Evolutionary conservation across 2,888 invertebrate species (phyloP), one percentile per base, ranked within the genome.

Genomic region (Steinernema carpocapsae): DNA sequence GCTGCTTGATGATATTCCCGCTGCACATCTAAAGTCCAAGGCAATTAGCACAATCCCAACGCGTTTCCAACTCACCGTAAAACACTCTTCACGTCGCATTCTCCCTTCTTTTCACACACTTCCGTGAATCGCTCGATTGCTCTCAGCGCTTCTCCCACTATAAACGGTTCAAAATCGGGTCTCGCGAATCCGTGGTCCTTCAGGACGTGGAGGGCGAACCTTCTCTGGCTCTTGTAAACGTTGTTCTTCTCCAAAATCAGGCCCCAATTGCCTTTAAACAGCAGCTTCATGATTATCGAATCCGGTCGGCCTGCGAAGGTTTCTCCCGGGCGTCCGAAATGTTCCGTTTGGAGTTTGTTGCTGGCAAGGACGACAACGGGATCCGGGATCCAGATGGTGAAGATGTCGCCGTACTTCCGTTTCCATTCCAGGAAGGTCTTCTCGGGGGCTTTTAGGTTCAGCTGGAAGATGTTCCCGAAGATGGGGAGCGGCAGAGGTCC

Each of bases 251-350:
- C 56, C 24, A 56, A 22, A 56, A 56, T 56, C 56, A 56, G 26
- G 2, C 56, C 56, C 56, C 56, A 56, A 26, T 56, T 56, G 2
- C 56, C 56, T 26, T 56, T 56, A 22, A 56, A 56, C 12, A 56
- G 56, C 56, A 56, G 56, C 56, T 56, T 56, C 56, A 56, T 56
- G 26, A 56, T 56, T 3, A 56, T 56, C 56, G 56, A 56, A 17
- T 56, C 19, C 26, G 56, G 56, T 1, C 56, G 56, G 2, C 56
- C 56, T 4, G 56, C 56, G 56, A 56, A 56, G 4, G 56, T 26
- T 22, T 56, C 56, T 14, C 56, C 56, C 4, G 56, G 26, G 24
- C 56, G 56, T 4, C 56, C 56, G 26, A 56, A 56, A 26, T 26
- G 22, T 26, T 56, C 56, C 56, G 26, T 56, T 56, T 56, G 56